Evolutionary conservation across 2,113 vertebrate species (phyloP), one percentile per base, ranked within the genome.

Genomic region (Rhea americana): DNA sequence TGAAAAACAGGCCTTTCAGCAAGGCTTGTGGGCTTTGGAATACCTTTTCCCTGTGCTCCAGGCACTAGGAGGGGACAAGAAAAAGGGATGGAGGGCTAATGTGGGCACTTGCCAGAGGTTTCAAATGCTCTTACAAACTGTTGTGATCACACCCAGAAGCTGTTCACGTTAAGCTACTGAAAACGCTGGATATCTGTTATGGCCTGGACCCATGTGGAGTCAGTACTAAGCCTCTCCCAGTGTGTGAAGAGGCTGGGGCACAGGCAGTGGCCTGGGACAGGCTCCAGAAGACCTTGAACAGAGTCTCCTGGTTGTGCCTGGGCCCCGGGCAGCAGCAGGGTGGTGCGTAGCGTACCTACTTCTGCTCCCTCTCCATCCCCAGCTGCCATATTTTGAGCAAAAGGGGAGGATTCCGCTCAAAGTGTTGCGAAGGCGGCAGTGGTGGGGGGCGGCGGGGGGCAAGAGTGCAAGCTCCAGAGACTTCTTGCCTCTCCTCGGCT

Each of bases 391-490:
- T 30, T 90, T 62, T 26, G 39, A 53, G 7, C 39, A 50, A 20
- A 1, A 3, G 0, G 0, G 21, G 39, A 51, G 53, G 20, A 55
- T 81, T 68, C 55, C 35, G 16, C 28, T 45, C 35, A 0, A 0
- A 9, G 5, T 48, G 21, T 73, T 25, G 37, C 22, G 7, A 14
- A 0, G 1, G 53, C 7, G 82, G 22, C 55, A 37, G 21, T 4
- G 61, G 35, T 35, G 35, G 35, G 35, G 35, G 35, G 35, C 35
- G 35, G 35, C 35, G 35, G 35, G 78, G 21, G 19, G 67, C 28
- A 22, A 56, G n/a, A 7, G 35, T 32, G 82, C 35, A 85, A 22
- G 41, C 41, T 88, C 81, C 78, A 58, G 20, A 90, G 48, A 51
- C 15, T 61, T 32, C 59, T 39, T 1, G 0, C 37, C 6, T 25